These are phyloP conservation scores for Marronus borbonicus DNA, from an alignment of 2,888 invertebrate species.

Conservation along the genomic window DNA sequence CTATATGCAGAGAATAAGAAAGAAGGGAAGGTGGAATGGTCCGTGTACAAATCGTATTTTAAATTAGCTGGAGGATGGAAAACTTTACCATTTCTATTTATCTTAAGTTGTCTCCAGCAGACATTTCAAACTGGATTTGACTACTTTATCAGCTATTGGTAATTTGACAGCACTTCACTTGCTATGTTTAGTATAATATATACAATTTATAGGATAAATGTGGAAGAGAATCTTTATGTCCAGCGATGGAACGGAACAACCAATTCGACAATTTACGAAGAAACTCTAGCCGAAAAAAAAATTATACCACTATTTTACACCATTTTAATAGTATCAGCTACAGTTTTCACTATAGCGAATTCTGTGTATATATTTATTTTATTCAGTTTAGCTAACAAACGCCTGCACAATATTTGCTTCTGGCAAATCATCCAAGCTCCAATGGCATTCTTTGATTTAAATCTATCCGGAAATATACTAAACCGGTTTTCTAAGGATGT, in stretches of 20 bases:
- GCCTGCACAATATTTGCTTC: constrained; percentile 57
- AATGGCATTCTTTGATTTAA: constrained; percentile 58
- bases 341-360: constrained; percentile 54
- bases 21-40: constrained; percentile 58
- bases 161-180: constrained; percentile 8
- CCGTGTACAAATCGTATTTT: constrained; percentile 60
- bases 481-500: constrained; percentile 61
- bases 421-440: constrained; percentile 56
- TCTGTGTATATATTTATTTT: constrained; percentile 59
- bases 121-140: constrained; percentile 56
- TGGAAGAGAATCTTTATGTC: constrained; percentile 44
- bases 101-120: constrained; percentile 57
- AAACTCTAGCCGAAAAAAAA: constrained; percentile 26
- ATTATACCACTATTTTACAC: constrained; percentile 48
- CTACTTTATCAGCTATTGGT: constrained; percentile 58
- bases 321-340: constrained; percentile 35
- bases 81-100: constrained; percentile 55
- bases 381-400: constrained; percentile 59
- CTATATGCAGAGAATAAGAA: constrained; percentile 53
- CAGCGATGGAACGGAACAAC: constrained; percentile 35
- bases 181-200: background rate
- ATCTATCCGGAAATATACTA: constrained; percentile 59
- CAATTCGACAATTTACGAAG: constrained; percentile 37
- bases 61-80: constrained; percentile 59
- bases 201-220: constrained; percentile 45